Evolutionary conservation across 2,888 invertebrate species (phyloP), one percentile per base, ranked within the genome.

Genomic region (Sussaba pulchella): DNA sequence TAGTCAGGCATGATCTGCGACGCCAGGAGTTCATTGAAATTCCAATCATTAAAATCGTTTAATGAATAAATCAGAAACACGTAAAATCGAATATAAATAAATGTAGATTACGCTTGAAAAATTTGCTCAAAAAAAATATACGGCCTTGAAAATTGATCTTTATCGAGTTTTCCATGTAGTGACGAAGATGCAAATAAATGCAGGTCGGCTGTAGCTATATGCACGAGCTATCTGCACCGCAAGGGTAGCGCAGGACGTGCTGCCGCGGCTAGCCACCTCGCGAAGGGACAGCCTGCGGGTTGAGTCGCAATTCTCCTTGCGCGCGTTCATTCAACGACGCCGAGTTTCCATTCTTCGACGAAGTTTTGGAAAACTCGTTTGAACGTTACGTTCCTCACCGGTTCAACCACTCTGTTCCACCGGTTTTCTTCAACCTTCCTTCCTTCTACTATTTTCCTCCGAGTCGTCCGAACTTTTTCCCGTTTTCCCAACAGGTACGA

Each of bases 291-390:
- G 41, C 50, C 10, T 14, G 50, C 52, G 61, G 26, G 71, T 2
- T n/a, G 21, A 36, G 36, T 12, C 47, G 24, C 39, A 21, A 41
- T 17, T 50, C 63, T 63, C 50, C 61, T 64, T 59, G 64, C 64
- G 70, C 76, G 77, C 79, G 67, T 80, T 84, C 84, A 69, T 82
- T 79, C 83, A 70, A 63, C 57, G 63, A 82, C 83, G 83, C 80
- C 81, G 86, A 87, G 88, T 87, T 87, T 86, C 86, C 83, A 86
- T 88, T 88, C 89, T 89, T 88, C 86, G 85, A 75, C 84, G 59
- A 88, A 88, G 84, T 89, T 89, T 86, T 79, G 80, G 83, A 83
- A 87, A 89, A 90, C 89, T 90, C 89, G 88, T 89, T 88, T 84
- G 86, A 87, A 86, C 87, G 83, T 85, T 84, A 85, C 85, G 82